Evolutionary conservation across 2,888 invertebrate species (phyloP).

Genomic region (Lycaena phlaeas): DNA sequence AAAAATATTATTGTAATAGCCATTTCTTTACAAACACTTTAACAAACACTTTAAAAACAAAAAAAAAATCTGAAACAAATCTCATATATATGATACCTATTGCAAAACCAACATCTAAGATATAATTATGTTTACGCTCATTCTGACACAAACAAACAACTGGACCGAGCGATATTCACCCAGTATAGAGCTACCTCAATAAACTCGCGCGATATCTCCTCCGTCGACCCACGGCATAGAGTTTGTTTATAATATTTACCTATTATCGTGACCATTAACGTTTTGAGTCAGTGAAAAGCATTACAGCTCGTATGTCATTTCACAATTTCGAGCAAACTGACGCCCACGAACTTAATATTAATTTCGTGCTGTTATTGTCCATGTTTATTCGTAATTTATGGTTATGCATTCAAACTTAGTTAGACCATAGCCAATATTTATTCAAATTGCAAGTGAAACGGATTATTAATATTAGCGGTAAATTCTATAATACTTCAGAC

Average conservation of each 20-base stretch:
- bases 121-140: too few relatives aligned
- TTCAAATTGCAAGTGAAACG: conserved; percentile 46
- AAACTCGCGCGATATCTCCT: too few relatives aligned
- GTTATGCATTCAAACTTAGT: conserved; percentile 29
- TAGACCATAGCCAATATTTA: conserved; percentile 44
- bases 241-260: conserved; percentile 1
- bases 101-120: too few relatives aligned
- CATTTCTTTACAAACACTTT: too few relatives aligned
- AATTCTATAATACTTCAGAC: conserved; percentile 33
- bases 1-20: too few relatives aligned
- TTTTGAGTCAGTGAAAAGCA: neutral
- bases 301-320: neutral
- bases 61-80: too few relatives aligned
- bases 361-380: conserved; percentile 24
- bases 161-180: too few relatives aligned
- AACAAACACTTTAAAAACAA: too few relatives aligned
- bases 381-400: conserved; percentile 34
- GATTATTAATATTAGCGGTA: conserved; percentile 45
- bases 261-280: neutral
- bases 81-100: too few relatives aligned
- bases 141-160: too few relatives aligned
- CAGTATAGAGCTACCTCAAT: too few relatives aligned
- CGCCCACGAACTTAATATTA: conserved; percentile 18
- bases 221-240: neutral
- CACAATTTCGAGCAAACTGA: conserved; percentile 10